Base-by-base conservation (phyloP, 1,140 invertebrate species). In the Habropoda laboriosa region DNA sequence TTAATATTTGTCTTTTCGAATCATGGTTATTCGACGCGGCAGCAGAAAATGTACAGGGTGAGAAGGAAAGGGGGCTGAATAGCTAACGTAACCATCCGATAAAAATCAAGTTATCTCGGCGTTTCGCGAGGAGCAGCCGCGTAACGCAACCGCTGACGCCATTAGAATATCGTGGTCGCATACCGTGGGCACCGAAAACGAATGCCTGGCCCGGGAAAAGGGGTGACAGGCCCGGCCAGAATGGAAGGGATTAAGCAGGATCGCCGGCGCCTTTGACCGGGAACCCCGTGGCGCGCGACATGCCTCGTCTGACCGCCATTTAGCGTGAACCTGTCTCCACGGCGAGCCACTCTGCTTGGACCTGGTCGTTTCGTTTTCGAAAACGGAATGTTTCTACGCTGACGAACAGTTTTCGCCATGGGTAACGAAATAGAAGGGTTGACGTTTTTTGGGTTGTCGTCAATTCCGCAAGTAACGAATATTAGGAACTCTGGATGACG, bases 201-300 rank as follows among this genome's bases (percentile, higher is more conserved):
- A 81, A 82, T 58, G 72, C 68, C 40, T 49, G 63, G 51, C 68
- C 64, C 64, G 47, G 78, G 66, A 72, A 79, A 84, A 75, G 79
- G 80, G 73, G 81, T 63, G 77, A 55, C 67, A 77, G 61, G 30
- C 38, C 35, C 49, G 45, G 64, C 68, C 53, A 40, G 67, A 40
- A 70, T 80, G 68, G 76, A 86, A 79, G 68, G 74, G 77, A 70
- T 60, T 75, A 75, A 67, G 67, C 66, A 68, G 78, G 80, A 76
- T 80, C 73, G 89, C 86, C 89, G 90, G 90, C 87, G 72, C 88
- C 86, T 91, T 91, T 90, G 82, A 83, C 79, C 72, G 53, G 73
- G 89, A 86, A 86, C 87, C 90, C 90, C 88, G 81, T 79, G 86
- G 90, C 80, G 90, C 86, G 89, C 89, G 90, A 90, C 90, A 89